Percentiles rank a stretch among this genome's conserved stretches.
Evolutionary conservation across 2,113 vertebrate genomes (phyloP).

Genomic region (Psilopogon haemacephalus): DNA sequence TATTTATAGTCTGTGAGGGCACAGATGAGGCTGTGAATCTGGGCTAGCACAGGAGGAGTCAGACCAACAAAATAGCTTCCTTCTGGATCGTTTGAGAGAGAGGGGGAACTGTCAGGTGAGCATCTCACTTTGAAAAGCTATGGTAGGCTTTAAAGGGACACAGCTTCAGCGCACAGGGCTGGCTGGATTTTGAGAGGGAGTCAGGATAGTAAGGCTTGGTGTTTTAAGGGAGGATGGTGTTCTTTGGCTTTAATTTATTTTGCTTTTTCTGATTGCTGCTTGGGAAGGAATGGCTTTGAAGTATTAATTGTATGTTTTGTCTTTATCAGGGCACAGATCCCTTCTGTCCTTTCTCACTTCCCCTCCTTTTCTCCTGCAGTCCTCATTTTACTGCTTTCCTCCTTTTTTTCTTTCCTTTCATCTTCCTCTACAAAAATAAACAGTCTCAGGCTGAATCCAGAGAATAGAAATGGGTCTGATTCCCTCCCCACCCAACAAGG

Average conservation of each 20-base stretch:
- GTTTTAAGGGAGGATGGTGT: not conserved
- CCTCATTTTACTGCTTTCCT: conserved; percentile 43
- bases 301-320: conserved; percentile 32
- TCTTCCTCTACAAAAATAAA: conserved; percentile 47
- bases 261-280: not conserved
- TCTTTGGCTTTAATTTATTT: conserved; percentile 26
- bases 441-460: conserved; percentile 33
- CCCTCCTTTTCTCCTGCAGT: not conserved
- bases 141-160: not conserved
- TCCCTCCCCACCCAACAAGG: not conserved
- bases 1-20: conserved; percentile 15
- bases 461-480: not conserved
- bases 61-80: not conserved
- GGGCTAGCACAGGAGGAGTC: not conserved
- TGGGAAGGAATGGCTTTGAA: conserved; percentile 48
- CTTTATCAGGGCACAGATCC: conserved; percentile 36
- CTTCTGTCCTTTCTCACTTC: conserved; percentile 37
- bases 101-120: not conserved
- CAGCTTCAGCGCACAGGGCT: not conserved
- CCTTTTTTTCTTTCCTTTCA: conserved; percentile 39
- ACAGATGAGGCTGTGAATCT: not conserved
- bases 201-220: not conserved
- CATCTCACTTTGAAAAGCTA: not conserved
- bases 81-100: not conserved
- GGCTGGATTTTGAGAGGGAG: not conserved